Percentiles rank a stretch among this genome's conserved stretches.
Conservation (phyloP, 2,888 invertebrate genomes). For the Osedax frankpressi region DNA sequence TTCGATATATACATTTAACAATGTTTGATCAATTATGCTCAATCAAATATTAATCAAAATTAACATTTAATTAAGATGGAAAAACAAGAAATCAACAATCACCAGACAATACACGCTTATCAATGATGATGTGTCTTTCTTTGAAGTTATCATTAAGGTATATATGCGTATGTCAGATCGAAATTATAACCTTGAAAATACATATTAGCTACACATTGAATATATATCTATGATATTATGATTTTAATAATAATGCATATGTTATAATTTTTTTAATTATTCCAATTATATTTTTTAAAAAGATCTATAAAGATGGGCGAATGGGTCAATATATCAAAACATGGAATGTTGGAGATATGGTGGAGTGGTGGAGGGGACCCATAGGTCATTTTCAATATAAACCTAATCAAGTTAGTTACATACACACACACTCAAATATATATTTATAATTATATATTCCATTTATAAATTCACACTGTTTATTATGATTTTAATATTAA, state of each 20-base stretch:
- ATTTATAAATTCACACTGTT: neutral
- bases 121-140: constrained; percentile 42
- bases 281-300: no score
- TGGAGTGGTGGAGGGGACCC: constrained; percentile 63
- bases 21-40: no score
- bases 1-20: no score
- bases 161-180: no score
- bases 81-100: constrained; percentile 28
- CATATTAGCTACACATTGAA: no score
- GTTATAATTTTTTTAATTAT: no score
- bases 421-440: constrained; percentile 47
- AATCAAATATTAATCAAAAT: no score
- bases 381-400: constrained; percentile 52
- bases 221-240: no score
- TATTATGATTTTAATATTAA: no score
- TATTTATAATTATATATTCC: constrained; percentile 24
- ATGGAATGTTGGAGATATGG: constrained; percentile 49
- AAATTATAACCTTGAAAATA: no score
- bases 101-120: constrained; percentile 53
- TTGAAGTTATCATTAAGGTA: constrained; percentile 56
- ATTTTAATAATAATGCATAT: no score
- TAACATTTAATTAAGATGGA: constrained; percentile 15
- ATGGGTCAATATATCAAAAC: constrained; percentile 53
- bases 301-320: constrained; percentile 51
- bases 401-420: constrained; percentile 25